phyloP scores from a whole-genome alignment of 2,113 vertebrate species.

The Actenoides lindsayi region DNA sequence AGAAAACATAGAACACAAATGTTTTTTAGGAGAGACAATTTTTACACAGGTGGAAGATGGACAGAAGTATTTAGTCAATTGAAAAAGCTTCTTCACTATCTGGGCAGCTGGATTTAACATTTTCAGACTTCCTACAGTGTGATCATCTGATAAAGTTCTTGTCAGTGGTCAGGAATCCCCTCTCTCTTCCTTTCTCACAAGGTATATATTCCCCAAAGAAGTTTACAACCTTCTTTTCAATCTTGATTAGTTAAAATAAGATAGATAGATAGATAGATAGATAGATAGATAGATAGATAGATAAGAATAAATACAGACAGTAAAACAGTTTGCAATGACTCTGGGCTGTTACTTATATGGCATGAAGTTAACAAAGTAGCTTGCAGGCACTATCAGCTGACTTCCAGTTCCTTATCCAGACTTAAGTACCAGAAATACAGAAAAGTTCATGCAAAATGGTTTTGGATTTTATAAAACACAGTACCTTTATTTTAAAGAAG shows the following conservation, averaged over 20 bases:
- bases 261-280: not conserved
- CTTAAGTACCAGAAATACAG: not conserved
- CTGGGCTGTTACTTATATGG: not conserved
- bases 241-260: not conserved
- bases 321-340: not conserved
- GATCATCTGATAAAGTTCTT: not conserved
- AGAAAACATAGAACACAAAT: not conserved
- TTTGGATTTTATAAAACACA: not conserved
- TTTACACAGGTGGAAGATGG: not conserved
- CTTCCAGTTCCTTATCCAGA: not conserved
- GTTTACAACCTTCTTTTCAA: not conserved
- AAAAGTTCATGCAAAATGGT: not conserved
- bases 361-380: not conserved
- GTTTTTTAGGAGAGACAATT: not conserved
- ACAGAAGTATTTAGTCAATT: not conserved
- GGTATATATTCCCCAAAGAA: not conserved
- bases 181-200: not conserved
- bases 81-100: not conserved
- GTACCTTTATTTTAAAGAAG: not conserved
- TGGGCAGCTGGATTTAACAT: not conserved
- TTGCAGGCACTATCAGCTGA: not conserved
- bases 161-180: not conserved
- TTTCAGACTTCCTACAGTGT: not conserved
- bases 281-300: not conserved
- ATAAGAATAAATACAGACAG: not conserved